Conservation (phyloP, 2,797 vertebrate genomes). For the Sebastes itinus region DNA sequence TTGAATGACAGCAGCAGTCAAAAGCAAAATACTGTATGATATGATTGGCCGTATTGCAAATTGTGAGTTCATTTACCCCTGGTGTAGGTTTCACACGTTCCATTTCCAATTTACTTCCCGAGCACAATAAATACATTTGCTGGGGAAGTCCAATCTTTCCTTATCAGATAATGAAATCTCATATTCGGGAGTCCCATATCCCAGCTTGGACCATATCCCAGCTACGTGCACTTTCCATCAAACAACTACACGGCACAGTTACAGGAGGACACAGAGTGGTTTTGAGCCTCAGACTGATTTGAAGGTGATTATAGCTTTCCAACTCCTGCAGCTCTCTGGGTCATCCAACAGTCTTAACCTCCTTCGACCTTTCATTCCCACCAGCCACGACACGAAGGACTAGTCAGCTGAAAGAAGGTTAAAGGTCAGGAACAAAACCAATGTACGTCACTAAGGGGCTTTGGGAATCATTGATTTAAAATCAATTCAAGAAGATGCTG, state of each 20-base stretch:
- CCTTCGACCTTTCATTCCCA: conserved; percentile 8
- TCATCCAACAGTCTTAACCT: conserved; percentile 25
- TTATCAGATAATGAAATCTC: conserved; percentile 79
- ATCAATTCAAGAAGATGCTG: not conserved
- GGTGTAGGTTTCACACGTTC: conserved; percentile 27
- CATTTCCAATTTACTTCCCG: conserved; percentile 55
- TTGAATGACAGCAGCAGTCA: conserved; percentile 8
- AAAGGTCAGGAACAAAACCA: conserved; percentile 36
- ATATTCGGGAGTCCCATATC: conserved; percentile 52
- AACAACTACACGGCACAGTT: conserved; percentile 30
- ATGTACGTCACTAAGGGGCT: not conserved
- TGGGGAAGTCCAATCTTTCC: conserved; percentile 52
- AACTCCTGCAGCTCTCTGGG: conserved; percentile 18
- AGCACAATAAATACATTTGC: conserved; percentile 66
- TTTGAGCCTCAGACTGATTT: conserved; percentile 31
- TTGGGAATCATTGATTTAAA: not conserved
- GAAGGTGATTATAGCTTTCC: conserved; percentile 39
- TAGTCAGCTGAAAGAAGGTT: conserved; percentile 40
- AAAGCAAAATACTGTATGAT: conserved; percentile 9
- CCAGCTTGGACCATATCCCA: conserved; percentile 42
- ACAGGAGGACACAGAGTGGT: conserved; percentile 22
- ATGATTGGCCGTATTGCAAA: conserved; percentile 28
- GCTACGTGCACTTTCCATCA: conserved; percentile 36
- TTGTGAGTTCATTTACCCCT: conserved; percentile 21
- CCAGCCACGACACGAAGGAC: not conserved